Evolutionary conservation across 2,797 vertebrate species (phyloP), one percentile per base, ranked within the genome.

Genomic region (Sebastes minor): DNA sequence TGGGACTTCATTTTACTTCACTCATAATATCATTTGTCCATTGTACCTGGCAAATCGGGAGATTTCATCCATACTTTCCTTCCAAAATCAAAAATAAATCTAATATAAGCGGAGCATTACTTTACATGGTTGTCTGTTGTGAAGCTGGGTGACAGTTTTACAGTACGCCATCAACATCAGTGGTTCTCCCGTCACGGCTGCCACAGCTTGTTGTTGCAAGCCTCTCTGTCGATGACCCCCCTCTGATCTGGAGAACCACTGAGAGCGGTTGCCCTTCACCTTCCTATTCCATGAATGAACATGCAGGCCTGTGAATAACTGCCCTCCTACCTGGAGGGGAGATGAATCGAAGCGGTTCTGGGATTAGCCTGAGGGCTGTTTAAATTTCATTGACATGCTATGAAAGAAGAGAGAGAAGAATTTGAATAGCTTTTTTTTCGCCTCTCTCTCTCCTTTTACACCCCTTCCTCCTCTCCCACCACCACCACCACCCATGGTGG

Each of bases 331-430:
- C 78, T 52, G 2, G 28, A 69, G 30, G 66, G 57, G 38, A 74
- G 80, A 66, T 74, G 6, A 84, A 65, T 64, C 62, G 35, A 67
- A 85, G 27, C 78, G 9, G 69, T 57, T 61, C 30, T 78, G 64
- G 11, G 46, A 73, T 86, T 76, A 62, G 53, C 75, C 73, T 1
- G 25, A 61, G 81, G 42, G 42, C 46, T 30, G 30, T 85, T 81
- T 68, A 12, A 82, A 74, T 75, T 66, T 63, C 53, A 73, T 57
- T 60, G 11, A 78, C 81, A 84, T 77, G 49, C 78, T 52, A 46
- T 33, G 57, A 82, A 57, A 75, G 75, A 86, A 25, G 35, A 66
- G 2, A n/a, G 2, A 18, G 28, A 8, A 30, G 42, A 69, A 30
- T 69, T 62, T 25, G 16, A 76, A 64, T 70, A 46, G 42, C 38